These are phyloP conservation scores for Channallabes apus DNA, from an alignment of 2,797 vertebrate genomes.

Conservation along the genomic window DNA sequence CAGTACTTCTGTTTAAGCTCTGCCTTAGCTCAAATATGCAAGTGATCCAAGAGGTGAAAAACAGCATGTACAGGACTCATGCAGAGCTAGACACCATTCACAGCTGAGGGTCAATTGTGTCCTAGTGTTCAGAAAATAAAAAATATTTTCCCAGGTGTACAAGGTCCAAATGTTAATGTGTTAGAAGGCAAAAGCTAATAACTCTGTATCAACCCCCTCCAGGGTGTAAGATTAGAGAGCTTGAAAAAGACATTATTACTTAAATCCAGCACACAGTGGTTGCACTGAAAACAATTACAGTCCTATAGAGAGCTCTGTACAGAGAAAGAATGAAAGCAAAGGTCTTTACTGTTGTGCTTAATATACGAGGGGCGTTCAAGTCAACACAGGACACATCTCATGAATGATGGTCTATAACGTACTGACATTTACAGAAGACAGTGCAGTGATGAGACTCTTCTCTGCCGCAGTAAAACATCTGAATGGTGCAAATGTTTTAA, in stretches of 20 bases:
- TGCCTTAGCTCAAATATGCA: not conserved
- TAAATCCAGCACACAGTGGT: not conserved
- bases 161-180: not conserved
- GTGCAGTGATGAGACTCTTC: no score
- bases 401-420: no score
- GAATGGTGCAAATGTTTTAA: no score
- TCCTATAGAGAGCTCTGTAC: not conserved
- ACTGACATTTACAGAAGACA: no score
- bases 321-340: not conserved
- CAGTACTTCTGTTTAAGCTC: not conserved
- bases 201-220: not conserved
- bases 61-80: not conserved
- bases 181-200: not conserved
- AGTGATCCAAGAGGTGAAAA: not conserved
- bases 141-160: not conserved
- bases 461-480: no score
- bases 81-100: not conserved
- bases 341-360: not conserved
- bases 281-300: slow-evolving; percentile 14
- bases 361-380: not conserved
- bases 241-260: slow-evolving; percentile 14
- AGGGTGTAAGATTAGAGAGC: not conserved
- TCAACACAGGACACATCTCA: no score
- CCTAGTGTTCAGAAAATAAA: slow-evolving; percentile 21
- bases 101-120: not conserved